Base-by-base conservation (phyloP, 2,888 invertebrate genomes). In the Nemurella pictetii region DNA sequence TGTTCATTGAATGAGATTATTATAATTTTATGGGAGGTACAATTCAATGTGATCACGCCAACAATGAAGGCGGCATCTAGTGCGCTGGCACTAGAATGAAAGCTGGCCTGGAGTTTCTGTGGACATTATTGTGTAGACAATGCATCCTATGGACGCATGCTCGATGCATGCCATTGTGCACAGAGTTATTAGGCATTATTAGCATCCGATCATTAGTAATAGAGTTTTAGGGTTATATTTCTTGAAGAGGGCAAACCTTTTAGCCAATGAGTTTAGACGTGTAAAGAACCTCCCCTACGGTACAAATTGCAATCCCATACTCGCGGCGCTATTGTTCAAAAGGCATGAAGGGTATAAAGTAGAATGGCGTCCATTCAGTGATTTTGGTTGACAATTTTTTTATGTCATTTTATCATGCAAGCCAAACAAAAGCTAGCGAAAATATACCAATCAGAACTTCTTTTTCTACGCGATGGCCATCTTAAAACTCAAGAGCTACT, bases 231-330 rank as follows among this genome's bases (percentile, higher is more conserved):
- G 55, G 55, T 55, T 55, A 55, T 55, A 55, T 20, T 55, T 55
- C 78, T 73, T 81, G 74, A 80, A 36, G 72, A 84, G 81, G 35
- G 74, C 84, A 25, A 80, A 74, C 80, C 84, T 81, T 84, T 84
- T 84, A 84, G 84, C 80, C 84, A 84, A 81, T 84, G 84, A 84
- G 81, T 80, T 80, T 55, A 12, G 55, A 20, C 55, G 55, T 3
- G 20, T 55, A 55, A 55, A 55, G 80, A 80, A 29, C 30, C 84
- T 73, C 29, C 73, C 30, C 20, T n/a, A 29, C n/a, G 25, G 55
- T 28, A 30, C 78, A 55, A 78, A 29, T 29, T 78, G 28, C 78
- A 27, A 78, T 78, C 78, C 78, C 78, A 12, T 29, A 30, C 20
- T 78, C 30, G 30, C 78, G 29, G 29, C 29, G n/a, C 78, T 27